These are phyloP conservation scores for Coronaproctus castanopsis DNA, from an alignment of 2,888 invertebrate species.

Conservation along the genomic window DNA sequence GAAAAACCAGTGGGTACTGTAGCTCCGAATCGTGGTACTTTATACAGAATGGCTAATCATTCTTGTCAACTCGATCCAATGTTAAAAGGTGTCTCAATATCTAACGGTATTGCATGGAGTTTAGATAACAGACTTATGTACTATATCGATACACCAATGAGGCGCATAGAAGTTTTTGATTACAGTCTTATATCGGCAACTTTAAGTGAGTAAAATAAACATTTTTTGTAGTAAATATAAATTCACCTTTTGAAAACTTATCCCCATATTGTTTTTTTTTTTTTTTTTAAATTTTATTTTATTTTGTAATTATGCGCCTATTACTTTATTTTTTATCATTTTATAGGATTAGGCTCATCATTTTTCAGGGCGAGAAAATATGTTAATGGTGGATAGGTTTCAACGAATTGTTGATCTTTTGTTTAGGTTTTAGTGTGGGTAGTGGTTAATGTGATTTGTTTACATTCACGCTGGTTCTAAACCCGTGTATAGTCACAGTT, in stretches of 20 bases:
- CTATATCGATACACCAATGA: conserved; percentile 52
- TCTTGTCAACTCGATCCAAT: conserved; percentile 19
- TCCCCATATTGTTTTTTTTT: no score
- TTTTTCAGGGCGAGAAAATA: no score
- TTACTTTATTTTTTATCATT: no score
- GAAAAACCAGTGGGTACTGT: conserved; percentile 30
- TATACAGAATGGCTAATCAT: conserved; percentile 35
- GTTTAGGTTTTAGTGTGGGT: no score
- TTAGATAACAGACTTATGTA: conserved; percentile 46
- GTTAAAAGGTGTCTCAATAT: conserved; percentile 36
- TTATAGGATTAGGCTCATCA: no score
- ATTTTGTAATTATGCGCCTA: no score
- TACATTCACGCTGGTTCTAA: no score
- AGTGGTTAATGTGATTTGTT: no score
- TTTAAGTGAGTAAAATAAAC: conserved; percentile 20
- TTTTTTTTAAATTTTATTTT: no score
- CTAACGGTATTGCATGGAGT: conserved; percentile 63
- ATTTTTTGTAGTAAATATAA: neutral
- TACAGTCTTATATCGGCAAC: conserved; percentile 35
- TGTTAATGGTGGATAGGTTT: no score
- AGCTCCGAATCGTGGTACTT: conserved; percentile 33
- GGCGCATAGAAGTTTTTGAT: conserved; percentile 45
- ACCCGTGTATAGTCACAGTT: no score
- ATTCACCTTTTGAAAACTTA: neutral
- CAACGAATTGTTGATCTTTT: no score